A percentile compares a stretch with the other conserved stretches of the same genome.
Conservation (phyloP, 1,140 invertebrate species). For the Idris sp. region DNA sequence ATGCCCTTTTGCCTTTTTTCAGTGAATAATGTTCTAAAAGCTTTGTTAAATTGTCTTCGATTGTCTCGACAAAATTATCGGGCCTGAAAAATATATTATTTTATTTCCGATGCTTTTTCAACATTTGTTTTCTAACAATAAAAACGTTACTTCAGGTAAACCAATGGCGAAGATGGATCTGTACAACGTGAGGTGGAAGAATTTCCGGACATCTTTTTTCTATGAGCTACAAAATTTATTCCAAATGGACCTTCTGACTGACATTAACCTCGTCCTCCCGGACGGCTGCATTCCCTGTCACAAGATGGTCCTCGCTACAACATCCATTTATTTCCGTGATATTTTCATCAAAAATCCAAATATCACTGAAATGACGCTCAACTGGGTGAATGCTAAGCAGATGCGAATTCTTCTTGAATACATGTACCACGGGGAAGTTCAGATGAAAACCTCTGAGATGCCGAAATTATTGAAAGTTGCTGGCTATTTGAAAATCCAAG, state of each 20-base stretch:
- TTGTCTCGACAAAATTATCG: no score
- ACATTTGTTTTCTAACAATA: no score
- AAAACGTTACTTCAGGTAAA: no score
- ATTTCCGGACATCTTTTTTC: conserved; percentile 33
- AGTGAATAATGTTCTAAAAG: no score
- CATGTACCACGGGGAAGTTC: conserved; percentile 51
- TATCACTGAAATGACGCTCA: conserved; percentile 19
- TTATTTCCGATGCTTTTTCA: no score
- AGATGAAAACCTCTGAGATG: conserved; percentile 29
- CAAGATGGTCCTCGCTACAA: conserved; percentile 45
- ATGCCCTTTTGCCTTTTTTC: no score
- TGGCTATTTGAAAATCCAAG: conserved; percentile 35
- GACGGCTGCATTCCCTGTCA: conserved; percentile 40
- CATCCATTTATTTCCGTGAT: conserved; percentile 30
- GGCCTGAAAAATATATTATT: no score
- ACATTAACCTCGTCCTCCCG: conserved; percentile 43
- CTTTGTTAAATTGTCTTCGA: no score
- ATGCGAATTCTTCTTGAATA: conserved; percentile 42
- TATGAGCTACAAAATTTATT: conserved; percentile 32
- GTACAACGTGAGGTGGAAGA: conserved; percentile 34
- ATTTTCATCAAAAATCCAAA: conserved; percentile 35
- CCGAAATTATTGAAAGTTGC: conserved; percentile 25
- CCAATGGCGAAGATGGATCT: no score
- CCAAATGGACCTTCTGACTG: conserved; percentile 42
- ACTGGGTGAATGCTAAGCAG: conserved; percentile 30